Conservation (phyloP, 2,797 vertebrate species). For the Columba guinea region DNA sequence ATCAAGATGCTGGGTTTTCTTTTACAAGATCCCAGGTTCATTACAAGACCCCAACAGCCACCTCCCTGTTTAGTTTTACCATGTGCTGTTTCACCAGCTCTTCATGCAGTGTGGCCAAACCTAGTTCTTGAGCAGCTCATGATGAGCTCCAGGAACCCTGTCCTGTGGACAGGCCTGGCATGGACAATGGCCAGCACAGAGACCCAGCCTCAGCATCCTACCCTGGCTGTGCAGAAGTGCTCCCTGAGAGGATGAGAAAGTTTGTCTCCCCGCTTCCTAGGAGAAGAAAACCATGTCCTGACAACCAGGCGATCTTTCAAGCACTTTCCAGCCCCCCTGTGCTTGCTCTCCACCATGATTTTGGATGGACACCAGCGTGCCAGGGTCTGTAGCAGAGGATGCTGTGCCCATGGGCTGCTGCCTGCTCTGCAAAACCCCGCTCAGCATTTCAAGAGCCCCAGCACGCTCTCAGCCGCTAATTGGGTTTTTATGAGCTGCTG, state of each 20-base stretch:
- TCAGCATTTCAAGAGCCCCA: background rate
- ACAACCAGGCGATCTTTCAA: background rate
- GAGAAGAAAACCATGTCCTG: background rate
- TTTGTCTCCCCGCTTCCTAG: background rate
- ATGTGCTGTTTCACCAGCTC: background rate
- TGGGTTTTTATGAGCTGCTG: background rate
- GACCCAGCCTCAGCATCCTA: background rate
- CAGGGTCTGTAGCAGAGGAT: background rate
- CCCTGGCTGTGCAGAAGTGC: background rate
- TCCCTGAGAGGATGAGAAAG: background rate
- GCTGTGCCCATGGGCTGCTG: background rate
- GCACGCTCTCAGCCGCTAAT: accelerated
- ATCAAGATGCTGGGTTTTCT: background rate
- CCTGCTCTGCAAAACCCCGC: accelerated
- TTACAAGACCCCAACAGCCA: background rate
- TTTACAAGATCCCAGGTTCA: too few species aligned
- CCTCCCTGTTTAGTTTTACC: background rate
- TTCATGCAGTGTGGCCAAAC: background rate
- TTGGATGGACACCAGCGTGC: background rate
- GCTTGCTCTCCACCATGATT: background rate
- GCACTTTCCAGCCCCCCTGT: background rate
- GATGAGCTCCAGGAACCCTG: background rate
- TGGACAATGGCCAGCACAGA: accelerated
- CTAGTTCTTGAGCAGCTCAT: background rate
- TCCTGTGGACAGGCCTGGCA: background rate